Percentiles rank a stretch among this genome's conserved stretches.
Conservation (phyloP, 1,140 invertebrate species). For the Odontomachus brunneus region DNA sequence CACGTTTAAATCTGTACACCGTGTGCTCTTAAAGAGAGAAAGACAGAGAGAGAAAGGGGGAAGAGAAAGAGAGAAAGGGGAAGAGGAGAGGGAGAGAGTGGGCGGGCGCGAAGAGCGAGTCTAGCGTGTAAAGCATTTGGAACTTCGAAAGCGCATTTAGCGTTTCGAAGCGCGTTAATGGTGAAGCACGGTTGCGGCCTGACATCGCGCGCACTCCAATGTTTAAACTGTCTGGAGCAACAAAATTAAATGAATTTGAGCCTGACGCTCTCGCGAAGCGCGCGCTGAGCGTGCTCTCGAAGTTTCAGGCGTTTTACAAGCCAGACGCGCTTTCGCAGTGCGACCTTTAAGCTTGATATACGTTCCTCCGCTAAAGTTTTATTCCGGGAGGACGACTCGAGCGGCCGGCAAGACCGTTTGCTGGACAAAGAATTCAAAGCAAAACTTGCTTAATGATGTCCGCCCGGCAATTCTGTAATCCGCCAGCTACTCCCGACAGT, state of each 20-base stretch:
- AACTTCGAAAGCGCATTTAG: conserved; percentile 60
- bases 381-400: conserved; percentile 29
- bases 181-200: conserved; percentile 56
- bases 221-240: conserved; percentile 59
- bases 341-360: conserved; percentile 26
- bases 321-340: conserved; percentile 27
- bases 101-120: conserved; percentile 7
- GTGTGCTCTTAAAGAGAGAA: conserved; percentile 19
- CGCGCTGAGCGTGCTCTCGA: conserved; percentile 44
- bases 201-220: conserved; percentile 45
- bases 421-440: conserved; percentile 37
- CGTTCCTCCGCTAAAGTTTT: conserved; percentile 38
- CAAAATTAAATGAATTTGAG: conserved; percentile 62
- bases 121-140: conserved; percentile 52
- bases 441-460: conserved; percentile 39
- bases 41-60: no score
- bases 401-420: not conserved
- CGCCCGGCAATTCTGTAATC: not conserved
- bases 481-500: not conserved
- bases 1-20: conserved; percentile 37
- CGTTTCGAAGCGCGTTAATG: conserved; percentile 57
- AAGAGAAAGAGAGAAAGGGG: no score
- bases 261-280: conserved; percentile 45
- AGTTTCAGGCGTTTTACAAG: conserved; percentile 56
- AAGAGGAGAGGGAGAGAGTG: no score